Base-by-base conservation (phyloP, 2,113 vertebrate genomes). In the Gallinago media region DNA sequence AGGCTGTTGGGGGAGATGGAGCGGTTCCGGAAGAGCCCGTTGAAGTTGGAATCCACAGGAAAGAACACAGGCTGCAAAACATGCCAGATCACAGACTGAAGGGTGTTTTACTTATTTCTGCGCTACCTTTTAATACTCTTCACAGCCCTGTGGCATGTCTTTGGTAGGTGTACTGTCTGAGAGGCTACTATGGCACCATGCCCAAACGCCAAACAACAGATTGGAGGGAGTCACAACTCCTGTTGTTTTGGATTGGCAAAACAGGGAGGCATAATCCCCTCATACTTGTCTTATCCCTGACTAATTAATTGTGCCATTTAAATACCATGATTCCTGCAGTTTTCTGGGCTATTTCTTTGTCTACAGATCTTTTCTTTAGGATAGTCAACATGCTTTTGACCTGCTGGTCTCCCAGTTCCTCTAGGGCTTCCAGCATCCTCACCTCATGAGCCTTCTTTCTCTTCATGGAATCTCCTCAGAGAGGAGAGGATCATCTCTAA, bases 1-100 rank as follows among this genome's bases (percentile, higher is more conserved):
- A 99, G 98, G 94, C 98, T 98, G 96, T 98, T 99, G n/a, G 99
- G 99, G 50, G 99, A 99, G 95, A 98, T 95, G 72, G 99, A 98
- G 81, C 98, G 98, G 94, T 98, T 99, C 97, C 98, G 98, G 92
- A 99, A 98, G 44, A 99, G 95, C 16, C 98, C 98, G 0, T 97
- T 98, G 82, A 99, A 97, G 84, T 97, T 98, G 81, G 98, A 96
- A 55, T 99, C 99, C 97, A 98, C 97, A 2, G 99, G 98, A 95
- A 99, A 99, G 94, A 99, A 98, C 89, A 99, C 91, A 32, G 99
- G 98, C 99, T 99, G 98, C 7, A 61, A 70, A 56, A 91, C 55
- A 97, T 3, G 3, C 9, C 88, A 95, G 78, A 92, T 70, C 58
- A 96, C n/a, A 97, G 56, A 88, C 9, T 94, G 85, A 40, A 95